Percentiles rank a stretch among this genome's conserved stretches.
phyloP scores from a whole-genome alignment of 2,113 vertebrate genomes.

The Brachionichthys hirsutus region DNA sequence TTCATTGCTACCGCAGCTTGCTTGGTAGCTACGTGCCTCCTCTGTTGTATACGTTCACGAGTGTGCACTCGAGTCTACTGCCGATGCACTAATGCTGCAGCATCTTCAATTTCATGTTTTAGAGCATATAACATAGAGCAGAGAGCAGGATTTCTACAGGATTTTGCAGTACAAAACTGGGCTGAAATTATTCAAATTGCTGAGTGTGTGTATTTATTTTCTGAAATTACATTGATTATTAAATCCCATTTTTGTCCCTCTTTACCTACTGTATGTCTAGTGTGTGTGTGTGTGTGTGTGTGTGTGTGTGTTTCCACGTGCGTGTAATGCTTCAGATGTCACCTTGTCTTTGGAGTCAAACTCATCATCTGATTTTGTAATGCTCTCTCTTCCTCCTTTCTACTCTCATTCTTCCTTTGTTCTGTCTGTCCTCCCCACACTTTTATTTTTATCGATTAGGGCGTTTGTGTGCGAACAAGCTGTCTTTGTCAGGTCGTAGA shows the following conservation, averaged over 20 bases:
- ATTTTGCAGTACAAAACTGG: neutral
- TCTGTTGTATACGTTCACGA: neutral
- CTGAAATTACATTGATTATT: too few species aligned
- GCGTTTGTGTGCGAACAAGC: conserved; percentile 30
- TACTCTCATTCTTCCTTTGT: conserved; percentile 3
- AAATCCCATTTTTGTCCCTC: too few species aligned
- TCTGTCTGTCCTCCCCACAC: conserved; percentile 8
- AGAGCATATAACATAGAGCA: neutral
- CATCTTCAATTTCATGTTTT: conserved; percentile 10
- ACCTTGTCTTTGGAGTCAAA: conserved; percentile 23
- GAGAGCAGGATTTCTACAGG: conserved; percentile 1
- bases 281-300: neutral
- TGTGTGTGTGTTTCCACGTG: neutral
- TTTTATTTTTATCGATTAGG: conserved; percentile 42
- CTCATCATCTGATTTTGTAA: conserved; percentile 23
- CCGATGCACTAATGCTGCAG: neutral
- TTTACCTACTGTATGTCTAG: too few species aligned
- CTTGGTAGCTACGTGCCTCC: neutral
- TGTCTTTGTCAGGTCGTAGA: conserved; percentile 35
- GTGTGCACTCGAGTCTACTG: neutral
- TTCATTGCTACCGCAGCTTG: too few species aligned
- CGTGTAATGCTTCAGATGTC: conserved; percentile 28
- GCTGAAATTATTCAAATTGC: too few species aligned
- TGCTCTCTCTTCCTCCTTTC: conserved; percentile 18
- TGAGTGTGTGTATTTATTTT: too few species aligned